Conservation (phyloP, 2,797 vertebrate species). For the Myotis vivesi region DNA sequence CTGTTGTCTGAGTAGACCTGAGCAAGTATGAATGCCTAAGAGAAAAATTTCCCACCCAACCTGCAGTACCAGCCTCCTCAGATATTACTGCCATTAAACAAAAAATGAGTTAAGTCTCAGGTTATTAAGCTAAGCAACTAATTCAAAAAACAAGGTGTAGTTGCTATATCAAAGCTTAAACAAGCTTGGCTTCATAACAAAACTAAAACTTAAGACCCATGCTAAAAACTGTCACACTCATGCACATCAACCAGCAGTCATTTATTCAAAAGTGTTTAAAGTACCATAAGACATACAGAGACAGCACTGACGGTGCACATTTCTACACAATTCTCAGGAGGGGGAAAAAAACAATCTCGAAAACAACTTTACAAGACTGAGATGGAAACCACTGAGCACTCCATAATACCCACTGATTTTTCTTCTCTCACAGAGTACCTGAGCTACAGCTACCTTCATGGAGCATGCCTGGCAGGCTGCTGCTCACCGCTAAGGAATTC, state of each 20-base stretch:
- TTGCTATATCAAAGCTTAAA: not conserved
- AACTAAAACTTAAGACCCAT: not conserved
- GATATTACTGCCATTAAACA: not conserved
- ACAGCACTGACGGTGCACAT: too few species aligned
- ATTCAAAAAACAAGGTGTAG: not conserved
- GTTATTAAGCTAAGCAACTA: not conserved
- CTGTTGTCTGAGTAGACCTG: not conserved
- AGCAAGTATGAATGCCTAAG: not conserved
- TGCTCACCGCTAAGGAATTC: not conserved
- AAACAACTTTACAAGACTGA: not conserved
- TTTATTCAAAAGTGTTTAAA: not conserved
- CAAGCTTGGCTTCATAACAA: not conserved
- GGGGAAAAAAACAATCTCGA: not conserved
- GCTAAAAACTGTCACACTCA: not conserved
- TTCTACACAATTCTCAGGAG: too few species aligned
- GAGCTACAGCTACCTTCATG: accelerated
- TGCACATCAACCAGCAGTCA: not conserved
- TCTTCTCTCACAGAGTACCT: not conserved
- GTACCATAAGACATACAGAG: not conserved
- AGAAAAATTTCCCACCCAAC: not conserved
- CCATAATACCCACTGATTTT: not conserved
- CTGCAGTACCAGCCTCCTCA: not conserved
- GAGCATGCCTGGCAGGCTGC: not conserved
- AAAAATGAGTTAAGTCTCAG: not conserved
- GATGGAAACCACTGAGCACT: not conserved